Base-by-base conservation (phyloP, 2,113 vertebrate genomes). In the Lampris incognitus region DNA sequence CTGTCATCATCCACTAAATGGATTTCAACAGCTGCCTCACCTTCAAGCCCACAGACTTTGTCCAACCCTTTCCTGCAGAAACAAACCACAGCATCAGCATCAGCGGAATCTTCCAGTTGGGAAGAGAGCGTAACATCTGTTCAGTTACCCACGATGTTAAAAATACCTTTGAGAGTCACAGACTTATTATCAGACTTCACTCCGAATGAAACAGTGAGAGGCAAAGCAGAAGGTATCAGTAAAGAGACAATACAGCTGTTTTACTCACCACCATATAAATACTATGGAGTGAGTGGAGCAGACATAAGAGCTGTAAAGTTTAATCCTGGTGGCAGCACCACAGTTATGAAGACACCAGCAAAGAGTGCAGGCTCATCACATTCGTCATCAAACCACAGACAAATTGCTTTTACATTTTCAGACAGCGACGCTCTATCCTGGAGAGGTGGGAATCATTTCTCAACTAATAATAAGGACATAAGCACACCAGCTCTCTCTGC, bases 401-500 rank as follows among this genome's bases (percentile, higher is more conserved):
- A 72, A 5, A 58, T 72, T 59, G 38, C 39, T 70, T 76, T 66
- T 40, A 51, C 63, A 44, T 61, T 37, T 80, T 84, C 75, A 58
- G 13, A 71, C 5, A 1, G 24, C 69, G 5, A 49, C 11, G 67
- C 51, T 69, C 11, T 66, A 58, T 57, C 2, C 39, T 72, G 49
- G 9, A 79, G 61, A 69, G 54, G 24, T 72, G 42, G 61, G 48
- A 85, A 76, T 50, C 73, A 49, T 60, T 52, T 49, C 44, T 62
- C 38, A 0, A 0, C 61, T 11, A 74, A 46, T 78, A 63, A 82
- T 82, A 51, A 46, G 37, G 69, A 83, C 79, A 78, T 70, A 66
- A 85, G 76, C 7, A 52, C 72, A 44, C 73, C 49, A 63, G 72
- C 82, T 81, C 66, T 44, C n/a, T 78, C 63, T 44, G 84, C 67